Conservation (phyloP, 2,888 invertebrate species). For the Andrena hattorfiana region DNA sequence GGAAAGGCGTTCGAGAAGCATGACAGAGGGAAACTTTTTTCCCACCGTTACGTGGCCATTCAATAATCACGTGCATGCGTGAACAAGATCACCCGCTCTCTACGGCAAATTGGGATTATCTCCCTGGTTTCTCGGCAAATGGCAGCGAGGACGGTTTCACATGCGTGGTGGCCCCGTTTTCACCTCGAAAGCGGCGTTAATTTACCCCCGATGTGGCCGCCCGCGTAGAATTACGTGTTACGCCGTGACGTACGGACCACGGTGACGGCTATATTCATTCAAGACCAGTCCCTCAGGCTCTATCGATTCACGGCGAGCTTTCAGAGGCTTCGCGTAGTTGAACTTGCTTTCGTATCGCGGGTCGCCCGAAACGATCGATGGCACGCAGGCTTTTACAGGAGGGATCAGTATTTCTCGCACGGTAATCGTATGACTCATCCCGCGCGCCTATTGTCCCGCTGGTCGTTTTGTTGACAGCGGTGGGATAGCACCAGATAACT, state of each 20-base stretch:
- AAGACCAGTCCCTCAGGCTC: conserved; percentile 55
- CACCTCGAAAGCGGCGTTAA: conserved; percentile 28
- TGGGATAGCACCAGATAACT: conserved; percentile 30
- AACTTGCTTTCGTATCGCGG: conserved; percentile 57
- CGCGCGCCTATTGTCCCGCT: conserved; percentile 34
- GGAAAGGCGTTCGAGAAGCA: conserved; percentile 9
- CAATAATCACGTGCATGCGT: conserved; percentile 35
- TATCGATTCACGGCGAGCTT: conserved; percentile 73
- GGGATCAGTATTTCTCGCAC: conserved; percentile 32
- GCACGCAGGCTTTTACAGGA: conserved; percentile 11
- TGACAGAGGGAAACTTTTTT: neutral
- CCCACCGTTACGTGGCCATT: neutral
- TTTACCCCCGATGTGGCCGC: conserved; percentile 29
- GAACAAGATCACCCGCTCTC: neutral
- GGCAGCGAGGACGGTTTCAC: conserved; percentile 26
- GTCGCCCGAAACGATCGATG: conserved; percentile 23
- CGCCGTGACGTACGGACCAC: conserved; percentile 36
- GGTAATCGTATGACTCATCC: conserved; percentile 57
- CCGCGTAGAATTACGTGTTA: conserved; percentile 29
- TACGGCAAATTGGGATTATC: conserved; percentile 1
- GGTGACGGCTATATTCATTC: conserved; percentile 64
- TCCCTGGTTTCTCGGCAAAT: conserved; percentile 22
- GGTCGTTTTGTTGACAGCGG: conserved; percentile 55
- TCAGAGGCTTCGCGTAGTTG: conserved; percentile 68
- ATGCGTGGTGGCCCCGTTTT: conserved; percentile 58